Conservation (phyloP, 2,888 invertebrate genomes). For the Xylota segnis region DNA sequence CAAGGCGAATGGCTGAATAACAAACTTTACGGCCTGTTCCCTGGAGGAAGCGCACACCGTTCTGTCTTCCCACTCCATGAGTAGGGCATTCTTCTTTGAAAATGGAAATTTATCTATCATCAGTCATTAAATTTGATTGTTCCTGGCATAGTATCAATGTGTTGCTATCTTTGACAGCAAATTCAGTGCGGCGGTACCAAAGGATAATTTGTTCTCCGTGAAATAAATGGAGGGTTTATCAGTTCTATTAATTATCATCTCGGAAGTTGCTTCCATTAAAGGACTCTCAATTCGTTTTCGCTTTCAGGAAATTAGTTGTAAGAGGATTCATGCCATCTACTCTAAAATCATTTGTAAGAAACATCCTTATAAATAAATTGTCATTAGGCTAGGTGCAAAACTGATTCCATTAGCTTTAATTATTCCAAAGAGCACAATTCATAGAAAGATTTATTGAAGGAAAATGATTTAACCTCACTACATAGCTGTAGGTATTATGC, state of each 20-base stretch:
- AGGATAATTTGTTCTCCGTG: slow-evolving; percentile 25
- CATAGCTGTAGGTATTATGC: too few species aligned
- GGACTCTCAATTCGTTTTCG: slow-evolving; percentile 20
- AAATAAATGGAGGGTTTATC: slow-evolving; percentile 30
- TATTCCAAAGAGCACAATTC: background rate
- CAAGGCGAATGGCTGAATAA: slow-evolving; percentile 1
- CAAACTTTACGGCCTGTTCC: slow-evolving; percentile 20
- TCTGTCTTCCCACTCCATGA: slow-evolving; percentile 1
- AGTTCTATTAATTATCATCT: slow-evolving; percentile 38
- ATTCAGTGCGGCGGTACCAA: slow-evolving; percentile 26
- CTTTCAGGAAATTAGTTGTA: slow-evolving; percentile 22
- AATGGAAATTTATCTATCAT: slow-evolving; percentile 48
- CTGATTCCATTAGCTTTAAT: slow-evolving; percentile 1
- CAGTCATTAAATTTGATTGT: slow-evolving; percentile 52
- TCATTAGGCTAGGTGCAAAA: background rate
- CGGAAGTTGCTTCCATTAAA: slow-evolving; percentile 34
- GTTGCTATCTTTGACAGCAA: slow-evolving; percentile 34
- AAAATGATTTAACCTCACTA: background rate
- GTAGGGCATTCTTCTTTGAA: slow-evolving; percentile 14
- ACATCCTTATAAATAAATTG: background rate
- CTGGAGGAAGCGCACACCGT: slow-evolving; percentile 1
- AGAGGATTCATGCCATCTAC: background rate
- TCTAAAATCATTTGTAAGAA: background rate
- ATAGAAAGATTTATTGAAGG: background rate
- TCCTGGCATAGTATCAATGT: slow-evolving; percentile 32